Base-by-base conservation (phyloP, 1,140 invertebrate species). In the Orius laevigatus region DNA sequence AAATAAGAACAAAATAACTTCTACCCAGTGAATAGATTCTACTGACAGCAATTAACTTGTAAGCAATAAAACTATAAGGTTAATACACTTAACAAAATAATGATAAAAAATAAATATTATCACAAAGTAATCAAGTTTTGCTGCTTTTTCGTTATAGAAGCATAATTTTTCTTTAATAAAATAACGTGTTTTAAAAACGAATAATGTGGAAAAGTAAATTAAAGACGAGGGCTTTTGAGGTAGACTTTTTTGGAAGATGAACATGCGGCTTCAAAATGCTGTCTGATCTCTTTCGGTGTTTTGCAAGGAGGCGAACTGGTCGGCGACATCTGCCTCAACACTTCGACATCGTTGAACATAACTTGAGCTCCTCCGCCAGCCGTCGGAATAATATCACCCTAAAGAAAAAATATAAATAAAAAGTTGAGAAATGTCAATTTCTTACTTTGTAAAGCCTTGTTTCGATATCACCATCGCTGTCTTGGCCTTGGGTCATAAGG, bases 271-370 rank as follows among this genome's bases (percentile, higher is more conserved):
- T 45, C 43, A 11, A 31, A 45, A 31, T 45, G 19, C 15, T 45
- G 20, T 6, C 43, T n/a, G 11, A 45, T 45, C n/a, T 45, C 19
- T n/a, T 6, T 12, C 2, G 43, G 43, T 3, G 43, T 45, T 45
- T 53, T 53, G 11, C 36, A 45, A 10, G 9, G 33, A 0, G 58
- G 57, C 8, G 58, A 55, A 3, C 19, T 16, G 1, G 65, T 73
- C 3, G 89, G 89, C 0, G 86, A 89, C 54, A 74, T 71, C 62
- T 95, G 90, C 56, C 80, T 83, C 4, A 97, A 63, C 53, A 79
- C 79, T 66, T 98, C 94, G 2, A 98, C 82, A 65, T 96, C 94
- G 56, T 88, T 86, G 58, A 97, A 95, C 18, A 96, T 79, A 0
- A 98, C 89, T 60, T 95, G 88, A 2, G 88, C 84, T 1, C 94